These are phyloP conservation scores for Acromyrmex echinatior DNA, from an alignment of 1,140 invertebrate species.

Conservation along the genomic window DNA sequence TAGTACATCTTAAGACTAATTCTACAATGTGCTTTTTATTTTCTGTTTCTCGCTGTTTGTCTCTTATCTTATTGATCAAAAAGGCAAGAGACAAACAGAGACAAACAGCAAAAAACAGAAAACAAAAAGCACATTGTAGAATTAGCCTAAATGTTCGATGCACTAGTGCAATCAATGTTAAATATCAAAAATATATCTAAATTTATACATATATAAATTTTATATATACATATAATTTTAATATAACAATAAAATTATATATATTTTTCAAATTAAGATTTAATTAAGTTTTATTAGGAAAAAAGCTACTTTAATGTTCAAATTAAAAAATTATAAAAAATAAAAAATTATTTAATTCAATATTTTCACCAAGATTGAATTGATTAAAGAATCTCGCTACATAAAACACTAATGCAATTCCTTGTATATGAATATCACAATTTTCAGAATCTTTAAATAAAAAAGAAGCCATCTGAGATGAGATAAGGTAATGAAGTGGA, in stretches of 20 bases:
- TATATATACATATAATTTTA: neutral
- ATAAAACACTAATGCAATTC: neutral
- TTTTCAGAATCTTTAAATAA: slow-evolving; percentile 16
- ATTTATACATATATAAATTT: neutral
- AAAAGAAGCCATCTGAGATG: neutral
- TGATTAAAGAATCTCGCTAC: neutral
- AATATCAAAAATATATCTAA: slow-evolving; percentile 3
- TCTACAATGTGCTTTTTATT: no score
- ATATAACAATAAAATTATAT: neutral
- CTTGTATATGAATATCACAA: neutral
- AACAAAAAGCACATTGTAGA: no score
- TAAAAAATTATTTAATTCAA: neutral
- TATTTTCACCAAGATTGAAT: neutral
- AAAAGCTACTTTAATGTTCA: neutral
- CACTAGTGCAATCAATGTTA: neutral
- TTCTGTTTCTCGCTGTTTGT: no score
- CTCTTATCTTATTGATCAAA: no score
- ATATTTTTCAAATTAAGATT: neutral
- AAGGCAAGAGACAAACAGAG: no score
- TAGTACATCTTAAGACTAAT: no score
- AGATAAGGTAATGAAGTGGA: slow-evolving; percentile 5
- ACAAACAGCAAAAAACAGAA: no score
- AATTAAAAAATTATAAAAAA: neutral
- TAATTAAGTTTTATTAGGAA: neutral
- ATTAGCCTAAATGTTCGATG: neutral